Conservation (phyloP, 2,888 invertebrate genomes). For the Anthophora plumipes region DNA sequence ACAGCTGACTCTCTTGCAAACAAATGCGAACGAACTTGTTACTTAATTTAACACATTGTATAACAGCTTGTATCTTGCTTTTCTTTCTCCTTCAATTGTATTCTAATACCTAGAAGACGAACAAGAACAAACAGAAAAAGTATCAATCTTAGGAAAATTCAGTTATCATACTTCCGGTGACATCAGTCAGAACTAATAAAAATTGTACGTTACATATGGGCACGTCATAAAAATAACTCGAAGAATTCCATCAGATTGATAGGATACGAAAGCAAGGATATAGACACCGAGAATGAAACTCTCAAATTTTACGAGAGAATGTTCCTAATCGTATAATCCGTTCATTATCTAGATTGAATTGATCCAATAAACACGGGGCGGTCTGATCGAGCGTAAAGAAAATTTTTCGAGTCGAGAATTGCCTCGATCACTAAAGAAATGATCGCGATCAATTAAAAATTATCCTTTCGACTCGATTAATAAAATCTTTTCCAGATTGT, state of each 20-base stretch:
- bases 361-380: slow-evolving; percentile 17
- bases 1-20: too few relatives aligned
- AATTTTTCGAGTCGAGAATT: neutral
- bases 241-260: neutral
- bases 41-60: too few relatives aligned
- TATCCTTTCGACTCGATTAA: too few relatives aligned
- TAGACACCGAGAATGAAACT: slow-evolving; percentile 3
- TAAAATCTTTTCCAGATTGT: too few relatives aligned
- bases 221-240: neutral
- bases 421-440: neutral
- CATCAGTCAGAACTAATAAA: slow-evolving; percentile 18
- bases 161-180: slow-evolving; percentile 16
- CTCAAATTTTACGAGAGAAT: neutral
- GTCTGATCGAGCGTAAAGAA: neutral
- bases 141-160: slow-evolving; percentile 20
- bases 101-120: neutral
- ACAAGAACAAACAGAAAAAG: neutral
- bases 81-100: too few relatives aligned
- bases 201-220: neutral
- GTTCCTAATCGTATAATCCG: slow-evolving; percentile 11
- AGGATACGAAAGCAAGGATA: neutral
- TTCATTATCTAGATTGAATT: neutral
- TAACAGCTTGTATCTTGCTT: too few relatives aligned
- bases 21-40: too few relatives aligned
- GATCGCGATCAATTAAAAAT: neutral